Evolutionary conservation across 2,797 vertebrate species (phyloP).

Genomic region (Pseudotriccus pelzelni): DNA sequence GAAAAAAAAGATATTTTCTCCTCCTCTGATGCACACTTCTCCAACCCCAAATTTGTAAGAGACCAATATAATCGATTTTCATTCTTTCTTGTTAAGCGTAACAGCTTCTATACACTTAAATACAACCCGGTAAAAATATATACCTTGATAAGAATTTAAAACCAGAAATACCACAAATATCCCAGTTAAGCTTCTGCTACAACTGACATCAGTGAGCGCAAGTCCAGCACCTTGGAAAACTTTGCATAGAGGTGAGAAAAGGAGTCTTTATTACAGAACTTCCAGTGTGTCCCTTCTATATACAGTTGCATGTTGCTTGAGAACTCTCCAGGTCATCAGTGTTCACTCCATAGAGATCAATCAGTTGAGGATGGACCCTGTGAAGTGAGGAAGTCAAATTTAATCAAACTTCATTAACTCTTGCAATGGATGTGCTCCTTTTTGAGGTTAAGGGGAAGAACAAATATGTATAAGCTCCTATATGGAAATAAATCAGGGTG

Average conservation of each 20-base stretch:
- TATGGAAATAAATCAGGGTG: neutral
- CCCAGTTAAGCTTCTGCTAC: neutral
- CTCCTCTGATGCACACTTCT: neutral
- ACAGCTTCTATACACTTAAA: neutral
- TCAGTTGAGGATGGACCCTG: slow-evolving; percentile 89
- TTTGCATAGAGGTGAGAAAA: neutral
- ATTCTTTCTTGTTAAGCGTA: neutral
- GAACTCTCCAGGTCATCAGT: slow-evolving; percentile 81
- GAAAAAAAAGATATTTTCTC: neutral
- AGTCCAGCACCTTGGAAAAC: neutral
- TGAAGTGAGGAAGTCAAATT: slow-evolving; percentile 32
- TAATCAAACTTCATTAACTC: neutral
- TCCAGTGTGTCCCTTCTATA: slow-evolving; percentile 71
- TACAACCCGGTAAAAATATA: neutral
- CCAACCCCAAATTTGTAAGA: neutral
- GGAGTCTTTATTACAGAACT: neutral
- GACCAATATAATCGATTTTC: neutral
- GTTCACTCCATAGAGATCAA: slow-evolving; percentile 86
- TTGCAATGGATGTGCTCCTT: neutral
- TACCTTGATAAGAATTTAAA: neutral
- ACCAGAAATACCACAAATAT: neutral
- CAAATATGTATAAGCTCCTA: accelerated
- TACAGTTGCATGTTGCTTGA: slow-evolving; percentile 84
- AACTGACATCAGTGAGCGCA: neutral
- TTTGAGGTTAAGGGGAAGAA: neutral